Percentiles rank a stretch among this genome's conserved stretches.
Evolutionary conservation across 2,888 invertebrate genomes (phyloP).

Genomic region (Ceriagrion tenellum): DNA sequence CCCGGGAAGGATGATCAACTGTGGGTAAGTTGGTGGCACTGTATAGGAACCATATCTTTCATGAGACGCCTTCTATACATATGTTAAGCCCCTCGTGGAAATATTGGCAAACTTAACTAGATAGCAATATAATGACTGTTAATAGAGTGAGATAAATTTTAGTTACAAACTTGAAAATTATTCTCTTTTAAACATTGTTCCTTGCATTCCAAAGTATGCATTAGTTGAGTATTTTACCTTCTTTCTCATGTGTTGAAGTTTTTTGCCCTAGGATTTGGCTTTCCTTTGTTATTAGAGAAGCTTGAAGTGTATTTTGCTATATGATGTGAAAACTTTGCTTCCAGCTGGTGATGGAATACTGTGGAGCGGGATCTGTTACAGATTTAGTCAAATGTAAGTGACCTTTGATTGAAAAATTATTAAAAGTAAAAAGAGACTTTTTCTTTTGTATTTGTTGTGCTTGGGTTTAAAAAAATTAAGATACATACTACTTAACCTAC

Average conservation of each 20-base stretch:
- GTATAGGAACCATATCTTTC: too few relatives aligned
- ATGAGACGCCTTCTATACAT: too few relatives aligned
- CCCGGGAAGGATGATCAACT: constrained; percentile 99
- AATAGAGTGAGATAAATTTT: too few relatives aligned
- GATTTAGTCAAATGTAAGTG: constrained; percentile 95
- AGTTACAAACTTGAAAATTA: too few relatives aligned
- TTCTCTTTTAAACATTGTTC: background rate
- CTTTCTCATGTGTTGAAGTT: too few relatives aligned
- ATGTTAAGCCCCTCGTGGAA: too few relatives aligned
- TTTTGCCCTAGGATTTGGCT: too few relatives aligned
- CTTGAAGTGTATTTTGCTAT: constrained; percentile 23
- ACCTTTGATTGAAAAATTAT: constrained; percentile 22
- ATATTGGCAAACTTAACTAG: too few relatives aligned
- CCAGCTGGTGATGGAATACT: constrained; percentile 98
- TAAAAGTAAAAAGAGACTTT: background rate
- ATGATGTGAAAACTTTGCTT: constrained; percentile 68
- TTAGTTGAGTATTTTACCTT: background rate
- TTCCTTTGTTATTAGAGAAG: background rate
- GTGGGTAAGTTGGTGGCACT: constrained; percentile 82
- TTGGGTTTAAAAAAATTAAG: too few relatives aligned
- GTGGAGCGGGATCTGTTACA: constrained; percentile 99
- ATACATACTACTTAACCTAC: too few relatives aligned
- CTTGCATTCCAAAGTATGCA: background rate
- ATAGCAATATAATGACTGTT: too few relatives aligned
- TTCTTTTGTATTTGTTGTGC: too few relatives aligned